A percentile compares a stretch with the other conserved stretches of the same genome.
Evolutionary conservation across 92 coral and sea anemone species (phyloP).

Genomic region (Zoanthus gigantus): DNA sequence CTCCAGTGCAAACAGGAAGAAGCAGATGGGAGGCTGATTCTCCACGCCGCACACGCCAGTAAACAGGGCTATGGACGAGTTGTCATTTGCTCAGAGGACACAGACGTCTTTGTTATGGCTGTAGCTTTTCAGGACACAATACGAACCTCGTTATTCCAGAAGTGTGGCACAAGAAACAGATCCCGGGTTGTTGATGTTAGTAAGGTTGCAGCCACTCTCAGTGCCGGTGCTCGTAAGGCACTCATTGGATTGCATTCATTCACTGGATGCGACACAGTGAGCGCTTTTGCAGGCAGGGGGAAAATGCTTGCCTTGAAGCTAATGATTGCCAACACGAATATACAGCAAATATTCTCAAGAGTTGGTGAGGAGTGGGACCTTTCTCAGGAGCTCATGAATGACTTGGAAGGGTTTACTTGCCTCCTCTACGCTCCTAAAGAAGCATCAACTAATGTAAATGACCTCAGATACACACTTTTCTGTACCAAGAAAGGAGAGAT

Average conservation of each 20-base stretch:
- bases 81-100: neutral
- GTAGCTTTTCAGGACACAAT: neutral
- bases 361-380: neutral
- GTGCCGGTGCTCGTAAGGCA: neutral
- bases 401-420: constrained; percentile 40
- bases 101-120: neutral
- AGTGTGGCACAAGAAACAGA: constrained; percentile 13
- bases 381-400: neutral
- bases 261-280: no score
- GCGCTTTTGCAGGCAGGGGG: no score
- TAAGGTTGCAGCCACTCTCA: constrained; percentile 5
- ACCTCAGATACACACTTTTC: constrained; percentile 48
- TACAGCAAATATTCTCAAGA: no score
- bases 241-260: no score
- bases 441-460: constrained; percentile 32
- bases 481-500: constrained; percentile 43
- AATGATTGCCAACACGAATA: no score
- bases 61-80: no score
- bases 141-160: neutral
- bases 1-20: no score
- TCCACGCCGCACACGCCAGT: no score
- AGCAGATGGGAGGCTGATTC: no score
- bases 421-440: constrained; percentile 12
- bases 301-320: no score
- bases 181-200: constrained; percentile 2